These are phyloP conservation scores for Forficula auricularia DNA, from an alignment of 1,140 invertebrate genomes.

Conservation along the genomic window DNA sequence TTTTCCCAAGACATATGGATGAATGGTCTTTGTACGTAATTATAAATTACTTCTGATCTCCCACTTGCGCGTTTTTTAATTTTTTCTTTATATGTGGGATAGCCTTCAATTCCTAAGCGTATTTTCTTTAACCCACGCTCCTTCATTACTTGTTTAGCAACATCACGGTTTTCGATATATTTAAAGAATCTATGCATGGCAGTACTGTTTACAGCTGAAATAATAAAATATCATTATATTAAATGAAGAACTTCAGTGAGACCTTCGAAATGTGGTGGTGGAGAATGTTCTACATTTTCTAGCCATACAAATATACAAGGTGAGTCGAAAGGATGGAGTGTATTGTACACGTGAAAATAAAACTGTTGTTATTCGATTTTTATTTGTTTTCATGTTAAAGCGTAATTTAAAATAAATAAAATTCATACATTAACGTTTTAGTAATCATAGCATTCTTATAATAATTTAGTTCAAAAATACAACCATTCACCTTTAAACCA, in stretches of 20 bases:
- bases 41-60: conserved; percentile 91
- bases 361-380: no score
- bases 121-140: conserved; percentile 98
- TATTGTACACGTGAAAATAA: no score
- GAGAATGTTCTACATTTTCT: not conserved
- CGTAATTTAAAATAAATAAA: no score
- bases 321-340: no score
- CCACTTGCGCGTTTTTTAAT: conserved; percentile 70
- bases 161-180: conserved; percentile 98
- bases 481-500: no score
- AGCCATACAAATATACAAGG: not conserved
- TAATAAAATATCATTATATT: conserved; percentile 14
- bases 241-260: no score
- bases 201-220: conserved; percentile 64
- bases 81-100: conserved; percentile 98
- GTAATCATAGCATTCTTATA: no score
- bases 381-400: no score
- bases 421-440: no score
- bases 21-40: conserved; percentile 98
- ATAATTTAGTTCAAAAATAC: no score
- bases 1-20: conserved; percentile 99
- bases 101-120: conserved; percentile 95
- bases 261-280: no score
- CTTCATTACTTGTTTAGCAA: conserved; percentile 96
- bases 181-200: conserved; percentile 96